Base-by-base conservation (phyloP, 2,888 invertebrate species). In the Drosophila paramelanica region DNA sequence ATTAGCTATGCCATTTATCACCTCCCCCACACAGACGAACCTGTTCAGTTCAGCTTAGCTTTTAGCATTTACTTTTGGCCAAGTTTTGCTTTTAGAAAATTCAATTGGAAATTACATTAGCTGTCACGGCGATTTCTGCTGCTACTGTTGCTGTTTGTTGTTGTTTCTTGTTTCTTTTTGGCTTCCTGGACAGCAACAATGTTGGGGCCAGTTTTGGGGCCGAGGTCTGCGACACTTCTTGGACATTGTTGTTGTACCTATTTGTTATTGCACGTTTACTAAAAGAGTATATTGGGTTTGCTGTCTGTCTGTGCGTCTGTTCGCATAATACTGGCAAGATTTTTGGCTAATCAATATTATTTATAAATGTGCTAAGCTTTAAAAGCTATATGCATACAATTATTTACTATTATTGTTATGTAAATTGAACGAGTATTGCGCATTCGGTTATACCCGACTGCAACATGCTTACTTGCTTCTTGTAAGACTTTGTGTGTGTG, bases 61-160 rank as follows among this genome's bases (percentile, higher is more conserved):
- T 33, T 31, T 31, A 31, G 31, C 31, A 31, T 50, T 31, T 10
- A 11, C 13, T 17, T 43, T 14, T 27, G 57, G 20, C 20, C 60
- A 31, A 45, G 20, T 51, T 52, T 56, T 36, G 20, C 27, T 70
- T 51, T 55, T 11, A 50, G 52, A 55, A 52, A 67, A 67, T 53
- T 49, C 13, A 38, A 71, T 43, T 41, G 27, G n/a, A 43, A 57
- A 61, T 52, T 72, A 43, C 58, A 52, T 53, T 56, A 13, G 55
- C 31, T 38, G 61, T 38, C 31, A 53, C 14, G 41, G 51, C 3
- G 25, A 14, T 8, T 23, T 27, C 46, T 36, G 31, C 17, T 56
- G 27, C 7, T 23, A 46, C n/a, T 23, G 23, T 3, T 23, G 23
- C 1, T 23, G 23, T 23, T 23, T 23, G 3, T 23, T 23, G 23